These are phyloP conservation scores for Neocloeon triangulifer DNA, from an alignment of 1,140 invertebrate genomes.

Conservation along the genomic window DNA sequence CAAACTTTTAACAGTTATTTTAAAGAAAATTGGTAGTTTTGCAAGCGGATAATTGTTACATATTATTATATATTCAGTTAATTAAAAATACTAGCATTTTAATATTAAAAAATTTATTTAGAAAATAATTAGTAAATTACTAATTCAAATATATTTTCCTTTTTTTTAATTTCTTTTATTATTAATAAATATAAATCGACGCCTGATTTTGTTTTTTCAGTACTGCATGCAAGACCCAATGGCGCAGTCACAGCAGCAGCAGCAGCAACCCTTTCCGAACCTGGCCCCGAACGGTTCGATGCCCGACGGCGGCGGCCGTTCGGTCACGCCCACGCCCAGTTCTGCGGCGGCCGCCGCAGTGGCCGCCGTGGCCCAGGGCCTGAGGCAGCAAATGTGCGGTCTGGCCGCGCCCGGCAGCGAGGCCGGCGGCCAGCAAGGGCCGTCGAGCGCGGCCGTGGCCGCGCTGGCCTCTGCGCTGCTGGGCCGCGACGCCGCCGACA, in stretches of 20 bases:
- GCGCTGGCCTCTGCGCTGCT: background rate
- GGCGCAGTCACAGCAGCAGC: no score
- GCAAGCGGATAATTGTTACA: no score
- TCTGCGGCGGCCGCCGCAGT: conserved; percentile 43
- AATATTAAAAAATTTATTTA: no score
- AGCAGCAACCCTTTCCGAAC: no score
- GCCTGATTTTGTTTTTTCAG: conserved; percentile 3
- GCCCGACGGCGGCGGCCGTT: conserved; percentile 1
- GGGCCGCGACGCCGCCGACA: background rate
- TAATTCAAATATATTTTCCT: background rate
- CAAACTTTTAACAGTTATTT: no score
- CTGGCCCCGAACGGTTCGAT: no score
- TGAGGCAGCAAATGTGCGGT: conserved; percentile 45
- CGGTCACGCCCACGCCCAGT: conserved; percentile 26
- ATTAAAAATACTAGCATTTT: no score
- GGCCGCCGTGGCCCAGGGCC: conserved; percentile 43
- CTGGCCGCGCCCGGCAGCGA: no score
- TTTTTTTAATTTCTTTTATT: conserved; percentile 5
- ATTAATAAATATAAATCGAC: background rate
- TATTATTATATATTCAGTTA: no score
- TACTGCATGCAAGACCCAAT: conserved; percentile 17
- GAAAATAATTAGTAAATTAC: no score
- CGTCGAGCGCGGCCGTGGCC: background rate
- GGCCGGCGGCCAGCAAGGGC: conserved; percentile 1
- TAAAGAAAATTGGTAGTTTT: no score